phyloP scores from a whole-genome alignment of 2,797 vertebrate genomes.

The Crocodylus rhombifer region DNA sequence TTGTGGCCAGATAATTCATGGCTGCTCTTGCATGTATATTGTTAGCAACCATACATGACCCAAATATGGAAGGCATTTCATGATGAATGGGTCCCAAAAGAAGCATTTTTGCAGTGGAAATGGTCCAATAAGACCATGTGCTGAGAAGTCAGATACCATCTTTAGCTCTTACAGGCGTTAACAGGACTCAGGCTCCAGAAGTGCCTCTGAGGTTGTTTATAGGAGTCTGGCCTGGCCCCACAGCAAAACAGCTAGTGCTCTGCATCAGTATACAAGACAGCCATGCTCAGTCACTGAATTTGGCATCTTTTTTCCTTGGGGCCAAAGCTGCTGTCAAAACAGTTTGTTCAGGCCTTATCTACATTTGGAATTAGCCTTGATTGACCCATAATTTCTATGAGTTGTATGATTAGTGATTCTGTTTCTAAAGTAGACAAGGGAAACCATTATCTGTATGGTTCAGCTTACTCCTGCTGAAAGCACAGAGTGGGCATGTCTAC shows the following conservation, averaged over 20 bases:
- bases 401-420: no score
- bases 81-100: constrained; percentile 20
- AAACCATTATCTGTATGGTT: background rate
- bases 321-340: background rate
- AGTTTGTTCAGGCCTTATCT: constrained; percentile 6
- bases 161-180: constrained; percentile 12
- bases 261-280: background rate
- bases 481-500: background rate
- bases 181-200: constrained; percentile 52
- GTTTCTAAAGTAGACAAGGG: background rate
- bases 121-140: constrained; percentile 55
- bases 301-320: background rate
- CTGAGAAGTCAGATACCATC: constrained; percentile 3
- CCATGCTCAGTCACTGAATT: background rate
- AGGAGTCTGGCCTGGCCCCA: constrained; percentile 52
- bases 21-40: background rate
- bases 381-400: no score
- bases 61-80: background rate
- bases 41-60: background rate
- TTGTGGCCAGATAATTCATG: constrained; percentile 44
- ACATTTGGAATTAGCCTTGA: background rate
- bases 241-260: constrained; percentile 32
- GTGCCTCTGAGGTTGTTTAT: constrained; percentile 33
- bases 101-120: constrained; percentile 40
- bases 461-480: background rate